Base-by-base conservation (phyloP, 2,113 vertebrate species). In the Caranx melampygus region DNA sequence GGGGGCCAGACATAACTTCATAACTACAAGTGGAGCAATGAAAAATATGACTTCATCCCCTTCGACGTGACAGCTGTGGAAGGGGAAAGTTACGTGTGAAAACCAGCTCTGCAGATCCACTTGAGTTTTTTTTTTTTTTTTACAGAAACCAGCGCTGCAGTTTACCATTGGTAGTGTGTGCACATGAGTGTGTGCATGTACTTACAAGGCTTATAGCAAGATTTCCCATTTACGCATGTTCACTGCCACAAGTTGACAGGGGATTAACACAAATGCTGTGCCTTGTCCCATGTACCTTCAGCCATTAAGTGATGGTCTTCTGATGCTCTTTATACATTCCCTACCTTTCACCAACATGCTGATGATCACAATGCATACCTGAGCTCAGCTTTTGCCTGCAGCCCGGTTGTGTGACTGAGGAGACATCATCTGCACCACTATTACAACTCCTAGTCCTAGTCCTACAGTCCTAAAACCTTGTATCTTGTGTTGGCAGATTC, bases 41-140 rank as follows among this genome's bases (percentile, higher is more conserved):
- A 92, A 90, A 89, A 87, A 89, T 79, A 89, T 94, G 87, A 94
- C 89, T 92, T 94, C 87, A 93, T 89, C 84, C 58, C 21, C 69
- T 87, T 82, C 55, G 73, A 84, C 75, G 55, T 90, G 89, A 92
- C 85, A 72, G 88, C 83, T 86, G 77, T 78, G 78, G 69, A 90
- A 62, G 62, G 71, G 82, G 79, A 85, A 84, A 75, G 64, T 76
- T 37, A 78, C 83, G 86, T 82, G 88, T 75, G 78, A 83, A 84
- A 87, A 81, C 51, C 80, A 64, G 75, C 55, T 13, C 76, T 76
- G 73, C 73, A 68, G 67, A 82, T 72, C 72, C 47, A 61, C 78
- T 83, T 66, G 37, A 79, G 81, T 45, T 79, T 88, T 90, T 82
- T 13, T 18, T 57, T 45, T 79, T 88, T 90, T 82, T 13, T 18